Base-by-base conservation (phyloP, 1,140 invertebrate species). In the Diabrotica virgifera region DNA sequence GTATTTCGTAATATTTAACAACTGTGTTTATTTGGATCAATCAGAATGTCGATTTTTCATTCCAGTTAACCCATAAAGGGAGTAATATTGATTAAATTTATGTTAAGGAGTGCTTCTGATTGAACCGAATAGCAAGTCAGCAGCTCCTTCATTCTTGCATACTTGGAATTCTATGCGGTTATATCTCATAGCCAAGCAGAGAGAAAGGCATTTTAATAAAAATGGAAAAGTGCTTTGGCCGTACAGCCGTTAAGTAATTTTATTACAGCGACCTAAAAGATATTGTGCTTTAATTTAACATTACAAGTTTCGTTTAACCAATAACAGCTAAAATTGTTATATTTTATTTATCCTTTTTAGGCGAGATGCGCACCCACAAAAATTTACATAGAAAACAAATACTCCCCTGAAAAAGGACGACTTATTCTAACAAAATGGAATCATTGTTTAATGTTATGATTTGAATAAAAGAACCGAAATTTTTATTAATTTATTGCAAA, bases 71-170 rank as follows among this genome's bases (percentile, higher is more conserved):
- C 24, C 24, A 9, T 50, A 12, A 50, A 10, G 53, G 13, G 10
- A 36, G 57, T 36, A n/a, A 12, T 46, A 59, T 59, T 59, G 57
- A 59, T 59, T 59, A 59, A 59, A 59, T 59, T 59, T 59, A 59
- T 59, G 57, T 59, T 59, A 38, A 59, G 57, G n/a, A 13, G 57
- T 24, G 53, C 14, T 35, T 55, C 36, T 55, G 53, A 55, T 55
- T 55, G 53, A 24, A 55, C 53, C n/a, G 14, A 55, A 55, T 13
- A 35, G 53, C 13, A 55, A 55, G 53, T 55, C 53, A 55, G 24
- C 24, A 24, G 53, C 53, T 55, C 53, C 53, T 55, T 55, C 36
- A 12, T 55, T 55, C 53, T 55, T 5, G 13, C 53, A 14, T 55
- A 55, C 53, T 55, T 55, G 8, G 13, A 12, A 55, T 55, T 55